phyloP scores from a whole-genome alignment of 2,888 invertebrate genomes.

The Lycia hirtaria region DNA sequence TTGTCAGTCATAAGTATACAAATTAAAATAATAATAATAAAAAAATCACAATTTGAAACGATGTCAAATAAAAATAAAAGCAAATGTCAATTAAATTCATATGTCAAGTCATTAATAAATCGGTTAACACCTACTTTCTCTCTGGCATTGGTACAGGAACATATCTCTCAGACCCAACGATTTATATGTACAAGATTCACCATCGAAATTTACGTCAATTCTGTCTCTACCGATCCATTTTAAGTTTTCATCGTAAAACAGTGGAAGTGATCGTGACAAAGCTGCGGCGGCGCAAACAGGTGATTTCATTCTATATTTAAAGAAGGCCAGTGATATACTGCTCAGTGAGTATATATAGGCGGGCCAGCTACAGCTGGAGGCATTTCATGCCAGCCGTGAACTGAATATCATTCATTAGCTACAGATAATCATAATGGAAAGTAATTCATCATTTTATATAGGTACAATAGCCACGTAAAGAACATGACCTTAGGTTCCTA shows the following conservation, averaged over 20 bases:
- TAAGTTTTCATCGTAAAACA: constrained; percentile 20
- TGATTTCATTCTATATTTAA: constrained; percentile 43
- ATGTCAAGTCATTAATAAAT: too few species aligned
- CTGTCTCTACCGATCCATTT: constrained; percentile 3
- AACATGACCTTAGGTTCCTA: too few species aligned
- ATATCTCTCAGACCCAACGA: too few species aligned
- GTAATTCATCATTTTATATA: not conserved
- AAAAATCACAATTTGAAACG: too few species aligned
- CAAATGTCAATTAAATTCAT: too few species aligned
- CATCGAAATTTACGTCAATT: constrained; percentile 3
- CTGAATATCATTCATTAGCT: constrained; percentile 21
- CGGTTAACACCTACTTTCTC: too few species aligned
- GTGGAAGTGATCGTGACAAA: constrained; percentile 34
- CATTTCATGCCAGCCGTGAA: constrained; percentile 31
- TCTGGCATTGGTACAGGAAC: too few species aligned
- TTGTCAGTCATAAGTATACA: too few species aligned
- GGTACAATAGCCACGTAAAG: too few species aligned
- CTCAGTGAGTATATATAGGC: constrained; percentile 34
- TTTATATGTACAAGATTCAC: too few species aligned
- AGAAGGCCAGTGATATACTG: constrained; percentile 33
- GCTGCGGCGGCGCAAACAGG: constrained; percentile 34
- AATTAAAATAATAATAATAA: too few species aligned
- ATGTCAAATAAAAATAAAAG: too few species aligned
- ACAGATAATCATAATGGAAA: not conserved
- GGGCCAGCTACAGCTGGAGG: constrained; percentile 23